These are phyloP conservation scores for Zaprionus taronus DNA, from an alignment of 1,140 invertebrate genomes.

Conservation along the genomic window DNA sequence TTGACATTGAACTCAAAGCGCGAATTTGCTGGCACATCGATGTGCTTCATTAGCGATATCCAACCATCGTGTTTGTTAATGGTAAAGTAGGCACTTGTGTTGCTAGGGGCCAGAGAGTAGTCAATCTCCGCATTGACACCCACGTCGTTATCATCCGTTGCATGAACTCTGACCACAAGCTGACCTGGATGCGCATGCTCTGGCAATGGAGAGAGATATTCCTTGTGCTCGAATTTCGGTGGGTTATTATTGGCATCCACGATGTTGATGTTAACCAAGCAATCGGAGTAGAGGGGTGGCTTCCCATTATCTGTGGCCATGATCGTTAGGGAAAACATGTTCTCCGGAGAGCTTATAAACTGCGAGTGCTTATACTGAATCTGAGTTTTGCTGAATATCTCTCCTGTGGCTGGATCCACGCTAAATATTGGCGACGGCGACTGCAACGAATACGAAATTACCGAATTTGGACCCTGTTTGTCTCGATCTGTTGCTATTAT, in stretches of 20 bases:
- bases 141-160: conserved; percentile 91
- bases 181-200: conserved; percentile 90
- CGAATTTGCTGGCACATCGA: conserved; percentile 85
- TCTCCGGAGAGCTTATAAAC: conserved; percentile 92
- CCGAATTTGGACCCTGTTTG: conserved; percentile 96
- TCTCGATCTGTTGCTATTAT: conserved; percentile 95
- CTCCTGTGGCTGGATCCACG: conserved; percentile 95
- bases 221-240: conserved; percentile 90
- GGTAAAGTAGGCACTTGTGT: conserved; percentile 91
- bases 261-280: conserved; percentile 93
- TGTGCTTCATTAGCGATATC: conserved; percentile 88
- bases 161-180: conserved; percentile 89
- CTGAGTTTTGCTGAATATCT: conserved; percentile 93
- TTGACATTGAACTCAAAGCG: conserved; percentile 89
- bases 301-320: conserved; percentile 96
- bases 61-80: conserved; percentile 91
- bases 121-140: conserved; percentile 95
- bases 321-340: conserved; percentile 93
- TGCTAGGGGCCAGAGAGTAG: conserved; percentile 91
- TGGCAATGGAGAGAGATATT: conserved; percentile 93
- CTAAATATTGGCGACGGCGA: conserved; percentile 95
- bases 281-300: conserved; percentile 94
- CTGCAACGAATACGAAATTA: conserved; percentile 95
- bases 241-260: conserved; percentile 96
- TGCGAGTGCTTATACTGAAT: conserved; percentile 93